These are phyloP conservation scores for Diorhabda elongata DNA, from an alignment of 1,140 invertebrate genomes.

Conservation along the genomic window DNA sequence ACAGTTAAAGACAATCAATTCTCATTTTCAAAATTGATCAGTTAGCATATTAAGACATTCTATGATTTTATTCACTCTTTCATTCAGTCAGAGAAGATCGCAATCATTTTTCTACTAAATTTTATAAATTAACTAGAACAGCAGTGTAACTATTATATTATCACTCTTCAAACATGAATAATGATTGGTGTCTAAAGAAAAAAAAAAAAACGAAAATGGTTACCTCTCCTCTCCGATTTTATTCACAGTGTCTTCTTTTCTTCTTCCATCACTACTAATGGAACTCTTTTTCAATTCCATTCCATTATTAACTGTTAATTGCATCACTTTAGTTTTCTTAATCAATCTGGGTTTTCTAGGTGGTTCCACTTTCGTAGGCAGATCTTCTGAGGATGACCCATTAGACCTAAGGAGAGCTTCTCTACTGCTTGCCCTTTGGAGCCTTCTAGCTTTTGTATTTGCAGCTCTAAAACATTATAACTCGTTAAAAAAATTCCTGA, in stretches of 20 bases:
- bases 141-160: too few species aligned
- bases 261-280: constrained; percentile 23
- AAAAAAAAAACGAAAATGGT: background rate
- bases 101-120: too few species aligned
- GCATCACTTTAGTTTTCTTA: constrained; percentile 40
- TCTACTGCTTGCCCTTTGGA: constrained; percentile 51
- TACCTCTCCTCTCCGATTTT: constrained; percentile 32
- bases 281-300: constrained; percentile 37
- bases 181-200: too few species aligned
- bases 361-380: constrained; percentile 43
- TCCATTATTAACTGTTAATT: constrained; percentile 36
- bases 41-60: too few species aligned
- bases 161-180: too few species aligned
- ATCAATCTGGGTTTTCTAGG: constrained; percentile 41
- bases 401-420: constrained; percentile 48
- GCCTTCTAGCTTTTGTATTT: constrained; percentile 45
- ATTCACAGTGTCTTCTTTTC: constrained; percentile 25
- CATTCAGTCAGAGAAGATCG: too few species aligned
- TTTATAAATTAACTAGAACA: too few species aligned
- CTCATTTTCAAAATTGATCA: too few species aligned
- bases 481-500: too few species aligned
- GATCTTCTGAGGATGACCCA: constrained; percentile 52
- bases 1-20: too few species aligned
- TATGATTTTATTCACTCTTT: too few species aligned
- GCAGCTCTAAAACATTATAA: constrained; percentile 20